phyloP scores from a whole-genome alignment of 2,113 vertebrate genomes.

The Ageneiosus marmoratus region DNA sequence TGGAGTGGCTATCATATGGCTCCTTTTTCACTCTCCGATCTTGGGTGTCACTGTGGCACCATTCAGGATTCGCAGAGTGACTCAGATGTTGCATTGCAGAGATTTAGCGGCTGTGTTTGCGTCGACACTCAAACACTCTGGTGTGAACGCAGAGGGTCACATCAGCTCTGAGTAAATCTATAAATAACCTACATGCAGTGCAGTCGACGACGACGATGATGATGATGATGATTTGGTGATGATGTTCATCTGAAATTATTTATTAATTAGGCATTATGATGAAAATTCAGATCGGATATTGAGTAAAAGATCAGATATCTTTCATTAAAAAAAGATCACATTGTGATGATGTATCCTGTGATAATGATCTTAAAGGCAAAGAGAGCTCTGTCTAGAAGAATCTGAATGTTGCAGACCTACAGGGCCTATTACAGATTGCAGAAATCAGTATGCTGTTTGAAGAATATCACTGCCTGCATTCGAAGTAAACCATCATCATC shows the following conservation, averaged over 20 bases:
- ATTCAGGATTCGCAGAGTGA: constrained; percentile 37
- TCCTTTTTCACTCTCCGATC: constrained; percentile 20
- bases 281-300: neutral
- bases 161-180: neutral
- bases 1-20: neutral
- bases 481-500: neutral
- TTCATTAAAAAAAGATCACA: neutral
- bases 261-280: neutral
- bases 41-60: constrained; percentile 41
- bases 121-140: neutral
- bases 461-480: neutral
- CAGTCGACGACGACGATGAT: neutral
- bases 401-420: neutral
- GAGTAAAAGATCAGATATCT: too few species aligned
- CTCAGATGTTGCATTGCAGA: constrained; percentile 44
- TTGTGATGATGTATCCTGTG: neutral
- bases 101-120: constrained; percentile 18
- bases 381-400: constrained; percentile 3
- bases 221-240: neutral
- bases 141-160: neutral
- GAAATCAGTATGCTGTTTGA: neutral
- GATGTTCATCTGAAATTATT: neutral
- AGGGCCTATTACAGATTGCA: neutral
- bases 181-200: neutral
- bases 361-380: neutral